Conservation (phyloP, 2,797 vertebrate species). For the Syngnathus acus region DNA sequence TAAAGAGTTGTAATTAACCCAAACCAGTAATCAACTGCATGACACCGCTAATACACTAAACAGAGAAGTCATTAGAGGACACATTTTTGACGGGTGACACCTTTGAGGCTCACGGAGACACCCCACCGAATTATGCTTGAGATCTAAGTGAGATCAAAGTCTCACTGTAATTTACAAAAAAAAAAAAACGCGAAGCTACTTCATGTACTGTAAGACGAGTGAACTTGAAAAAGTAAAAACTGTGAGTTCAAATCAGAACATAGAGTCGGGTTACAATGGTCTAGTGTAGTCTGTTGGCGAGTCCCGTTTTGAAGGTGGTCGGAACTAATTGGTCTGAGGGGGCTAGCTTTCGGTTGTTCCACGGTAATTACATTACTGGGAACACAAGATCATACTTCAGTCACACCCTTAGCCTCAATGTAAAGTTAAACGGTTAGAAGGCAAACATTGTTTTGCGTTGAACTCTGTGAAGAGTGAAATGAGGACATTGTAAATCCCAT, state of each 20-base stretch:
- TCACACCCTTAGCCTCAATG: background rate
- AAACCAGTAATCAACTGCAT: background rate
- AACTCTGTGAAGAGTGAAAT: background rate
- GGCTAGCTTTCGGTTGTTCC: background rate
- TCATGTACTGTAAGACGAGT: background rate
- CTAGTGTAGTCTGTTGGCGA: background rate
- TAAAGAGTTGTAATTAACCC: background rate
- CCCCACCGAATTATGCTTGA: background rate
- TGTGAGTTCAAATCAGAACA: background rate
- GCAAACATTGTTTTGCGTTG: background rate
- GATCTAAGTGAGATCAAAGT: background rate
- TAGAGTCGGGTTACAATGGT: background rate
- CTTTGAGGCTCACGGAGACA: background rate
- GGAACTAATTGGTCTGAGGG: background rate
- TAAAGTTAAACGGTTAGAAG: background rate
- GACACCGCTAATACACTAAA: background rate
- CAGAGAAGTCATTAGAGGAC: background rate
- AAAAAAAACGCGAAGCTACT: too few relatives aligned
- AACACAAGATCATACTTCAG: background rate
- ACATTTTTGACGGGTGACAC: background rate
- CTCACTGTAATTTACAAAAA: too few relatives aligned
- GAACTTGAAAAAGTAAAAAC: background rate
- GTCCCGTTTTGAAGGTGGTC: background rate
- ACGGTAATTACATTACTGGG: background rate
- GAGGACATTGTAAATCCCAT: background rate